Conservation (phyloP, 2,888 invertebrate genomes). For the Congeria kusceri region DNA sequence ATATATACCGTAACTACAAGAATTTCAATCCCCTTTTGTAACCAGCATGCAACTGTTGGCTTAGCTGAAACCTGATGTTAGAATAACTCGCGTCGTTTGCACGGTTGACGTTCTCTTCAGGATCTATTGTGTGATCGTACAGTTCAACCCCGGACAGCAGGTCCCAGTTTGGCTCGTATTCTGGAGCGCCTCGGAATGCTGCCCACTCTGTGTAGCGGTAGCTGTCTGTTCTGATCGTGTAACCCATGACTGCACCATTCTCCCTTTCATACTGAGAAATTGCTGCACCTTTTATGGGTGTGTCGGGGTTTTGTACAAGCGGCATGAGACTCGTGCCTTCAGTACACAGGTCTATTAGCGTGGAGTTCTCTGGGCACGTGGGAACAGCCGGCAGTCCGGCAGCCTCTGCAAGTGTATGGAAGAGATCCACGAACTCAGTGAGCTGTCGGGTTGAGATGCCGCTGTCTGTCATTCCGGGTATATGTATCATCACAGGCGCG, state of each 20-base stretch:
- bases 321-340: constrained; percentile 72
- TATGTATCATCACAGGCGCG: constrained; percentile 71
- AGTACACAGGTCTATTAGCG: constrained; percentile 55
- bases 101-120: constrained; percentile 90
- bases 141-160: constrained; percentile 89
- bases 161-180: constrained; percentile 55
- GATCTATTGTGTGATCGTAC: constrained; percentile 91
- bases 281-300: constrained; percentile 49
- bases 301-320: constrained; percentile 47
- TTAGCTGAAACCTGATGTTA: constrained; percentile 16
- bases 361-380: constrained; percentile 64
- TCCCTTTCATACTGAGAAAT: constrained; percentile 70
- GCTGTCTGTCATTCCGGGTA: constrained; percentile 57
- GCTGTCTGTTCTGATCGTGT: constrained; percentile 65
- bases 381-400: constrained; percentile 62
- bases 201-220: constrained; percentile 69
- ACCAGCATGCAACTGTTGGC: constrained; percentile 42
- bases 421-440: constrained; percentile 71
- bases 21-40: constrained; percentile 1
- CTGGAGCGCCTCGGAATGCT: constrained; percentile 41
- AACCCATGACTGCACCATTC: constrained; percentile 65
- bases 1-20: too few relatives aligned
- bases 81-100: constrained; percentile 85
- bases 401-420: constrained; percentile 73
- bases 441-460: constrained; percentile 53